Percentiles rank a stretch among this genome's conserved stretches.
These are phyloP conservation scores for Pomatorhinus ruficollis DNA, from an alignment of 2,113 vertebrate genomes.

Conservation along the genomic window DNA sequence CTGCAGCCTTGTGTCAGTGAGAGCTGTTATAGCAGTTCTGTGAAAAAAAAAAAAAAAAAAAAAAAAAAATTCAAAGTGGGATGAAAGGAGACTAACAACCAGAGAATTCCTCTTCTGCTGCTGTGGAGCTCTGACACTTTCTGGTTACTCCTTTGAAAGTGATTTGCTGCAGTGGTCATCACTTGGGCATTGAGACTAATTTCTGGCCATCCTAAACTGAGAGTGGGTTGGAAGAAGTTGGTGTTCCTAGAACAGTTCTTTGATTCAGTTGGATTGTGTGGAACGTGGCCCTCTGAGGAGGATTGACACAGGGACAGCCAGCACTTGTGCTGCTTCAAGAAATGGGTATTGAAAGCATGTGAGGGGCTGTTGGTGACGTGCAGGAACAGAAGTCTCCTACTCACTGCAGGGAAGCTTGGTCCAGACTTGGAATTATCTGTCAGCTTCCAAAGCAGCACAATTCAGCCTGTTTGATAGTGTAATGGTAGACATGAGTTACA, in stretches of 20 bases:
- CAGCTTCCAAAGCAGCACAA: background rate
- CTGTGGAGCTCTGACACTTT: background rate
- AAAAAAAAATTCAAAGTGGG: background rate
- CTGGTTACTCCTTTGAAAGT: background rate
- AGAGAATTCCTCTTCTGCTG: background rate
- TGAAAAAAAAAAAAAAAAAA: too few relatives aligned
- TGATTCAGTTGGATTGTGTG: background rate
- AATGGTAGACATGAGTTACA: background rate
- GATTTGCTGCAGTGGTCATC: background rate
- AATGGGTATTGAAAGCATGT: accelerated
- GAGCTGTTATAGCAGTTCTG: background rate
- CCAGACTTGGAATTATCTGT: background rate
- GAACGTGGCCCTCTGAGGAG: background rate
- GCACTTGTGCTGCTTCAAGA: background rate
- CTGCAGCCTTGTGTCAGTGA: background rate
- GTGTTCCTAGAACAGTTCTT: background rate
- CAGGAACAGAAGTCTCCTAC: background rate
- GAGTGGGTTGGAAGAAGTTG: background rate
- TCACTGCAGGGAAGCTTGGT: background rate
- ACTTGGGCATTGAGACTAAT: background rate
- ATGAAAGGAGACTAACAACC: background rate
- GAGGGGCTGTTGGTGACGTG: background rate
- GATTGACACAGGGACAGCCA: background rate
- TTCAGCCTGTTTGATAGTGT: background rate
- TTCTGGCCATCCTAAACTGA: background rate